Conservation (phyloP, 2,797 vertebrate genomes). For the Loris lydekkerianus region DNA sequence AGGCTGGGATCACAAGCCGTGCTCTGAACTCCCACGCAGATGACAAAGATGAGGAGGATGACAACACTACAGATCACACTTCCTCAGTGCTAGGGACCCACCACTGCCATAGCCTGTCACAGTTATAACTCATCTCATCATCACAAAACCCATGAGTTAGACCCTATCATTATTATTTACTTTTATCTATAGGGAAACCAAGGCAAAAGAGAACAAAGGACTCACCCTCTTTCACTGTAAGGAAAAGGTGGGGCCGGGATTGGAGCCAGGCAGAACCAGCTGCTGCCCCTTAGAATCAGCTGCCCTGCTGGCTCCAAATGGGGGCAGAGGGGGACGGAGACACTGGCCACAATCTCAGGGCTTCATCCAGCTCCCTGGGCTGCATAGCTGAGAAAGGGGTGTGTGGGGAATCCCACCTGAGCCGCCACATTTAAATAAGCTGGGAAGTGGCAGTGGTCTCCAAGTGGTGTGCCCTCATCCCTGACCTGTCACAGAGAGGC, state of each 20-base stretch:
- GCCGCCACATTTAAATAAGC: too few species aligned
- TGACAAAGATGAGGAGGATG: not conserved
- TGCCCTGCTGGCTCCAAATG: too few species aligned
- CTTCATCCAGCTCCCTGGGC: not conserved
- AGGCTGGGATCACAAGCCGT: not conserved
- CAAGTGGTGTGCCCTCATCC: not conserved
- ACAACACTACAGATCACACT: too few species aligned
- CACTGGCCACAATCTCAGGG: not conserved
- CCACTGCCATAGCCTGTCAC: accelerated
- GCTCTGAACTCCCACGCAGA: not conserved
- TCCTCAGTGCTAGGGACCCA: accelerated
- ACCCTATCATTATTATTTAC: accelerated
- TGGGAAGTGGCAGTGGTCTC: not conserved
- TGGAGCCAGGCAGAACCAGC: not conserved
- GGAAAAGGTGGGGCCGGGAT: not conserved
- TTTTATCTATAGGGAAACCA: not conserved
- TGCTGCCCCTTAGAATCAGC: not conserved
- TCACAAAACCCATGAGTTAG: accelerated
- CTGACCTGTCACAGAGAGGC: not conserved
- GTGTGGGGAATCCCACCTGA: accelerated
- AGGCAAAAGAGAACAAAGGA: not conserved
- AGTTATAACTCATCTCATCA: accelerated
- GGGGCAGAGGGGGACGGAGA: too few species aligned
- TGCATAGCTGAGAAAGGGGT: accelerated
- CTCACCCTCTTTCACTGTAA: not conserved